A percentile compares a stretch with the other conserved stretches of the same genome.
These are phyloP conservation scores for Volucella inflata DNA, from an alignment of 2,888 invertebrate species.

Conservation along the genomic window DNA sequence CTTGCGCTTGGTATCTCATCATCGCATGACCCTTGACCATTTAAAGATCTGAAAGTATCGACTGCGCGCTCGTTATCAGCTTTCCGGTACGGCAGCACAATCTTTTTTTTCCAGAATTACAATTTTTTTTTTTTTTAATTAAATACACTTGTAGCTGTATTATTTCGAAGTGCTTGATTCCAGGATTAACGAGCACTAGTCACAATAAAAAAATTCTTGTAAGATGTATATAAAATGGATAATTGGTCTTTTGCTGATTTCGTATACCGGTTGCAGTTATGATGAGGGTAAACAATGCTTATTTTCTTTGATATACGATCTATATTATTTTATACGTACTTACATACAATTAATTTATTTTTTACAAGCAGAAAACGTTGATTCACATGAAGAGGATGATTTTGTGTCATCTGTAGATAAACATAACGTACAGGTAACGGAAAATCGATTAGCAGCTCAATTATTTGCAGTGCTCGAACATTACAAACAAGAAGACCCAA, in stretches of 20 bases:
- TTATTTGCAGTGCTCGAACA: conserved; percentile 89
- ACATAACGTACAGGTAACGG: conserved; percentile 84
- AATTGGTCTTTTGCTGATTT: conserved; percentile 24
- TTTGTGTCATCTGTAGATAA: conserved; percentile 76
- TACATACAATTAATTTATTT: background rate
- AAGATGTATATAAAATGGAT: conserved; percentile 8
- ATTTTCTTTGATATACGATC: background rate
- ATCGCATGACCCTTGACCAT: conserved; percentile 67
- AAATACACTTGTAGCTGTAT: conserved; percentile 2
- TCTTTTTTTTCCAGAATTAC: conserved; percentile 21
- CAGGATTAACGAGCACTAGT: background rate
- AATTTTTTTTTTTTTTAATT: background rate
- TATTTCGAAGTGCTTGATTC: background rate
- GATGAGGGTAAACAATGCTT: conserved; percentile 51
- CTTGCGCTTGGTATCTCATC: conserved; percentile 43
- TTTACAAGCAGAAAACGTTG: conserved; percentile 44
- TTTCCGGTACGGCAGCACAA: conserved; percentile 31
- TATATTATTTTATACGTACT: too few species aligned
- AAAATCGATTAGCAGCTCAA: conserved; percentile 89
- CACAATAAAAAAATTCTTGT: background rate
- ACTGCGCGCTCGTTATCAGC: conserved; percentile 62
- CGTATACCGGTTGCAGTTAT: conserved; percentile 13
- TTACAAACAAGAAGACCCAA: conserved; percentile 91
- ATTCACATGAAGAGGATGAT: conserved; percentile 66
- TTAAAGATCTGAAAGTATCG: conserved; percentile 49